Conservation (phyloP, 2,113 vertebrate genomes). For the Lethenteron camtschaticum region DNA sequence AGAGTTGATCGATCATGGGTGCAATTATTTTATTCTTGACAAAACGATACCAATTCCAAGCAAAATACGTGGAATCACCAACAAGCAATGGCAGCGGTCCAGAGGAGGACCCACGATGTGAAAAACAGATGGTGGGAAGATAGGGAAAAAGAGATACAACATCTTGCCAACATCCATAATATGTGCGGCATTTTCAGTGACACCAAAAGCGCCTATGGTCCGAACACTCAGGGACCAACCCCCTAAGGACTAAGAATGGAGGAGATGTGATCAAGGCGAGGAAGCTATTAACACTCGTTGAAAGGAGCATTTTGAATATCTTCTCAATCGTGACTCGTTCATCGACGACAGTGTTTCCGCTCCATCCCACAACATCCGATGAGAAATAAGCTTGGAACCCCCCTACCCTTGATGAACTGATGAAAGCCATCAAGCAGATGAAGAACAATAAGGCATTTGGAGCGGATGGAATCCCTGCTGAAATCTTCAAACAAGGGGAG, state of each 20-base stretch:
- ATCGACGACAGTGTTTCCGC: not conserved
- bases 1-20: not conserved
- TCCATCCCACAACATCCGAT: not conserved
- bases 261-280: not conserved
- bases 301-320: not conserved
- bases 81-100: not conserved
- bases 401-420: slow-evolving; percentile 20
- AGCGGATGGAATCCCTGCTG: slow-evolving; percentile 17
- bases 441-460: slow-evolving; percentile 20
- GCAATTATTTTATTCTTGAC: not conserved
- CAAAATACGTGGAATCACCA: not conserved
- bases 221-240: no score
- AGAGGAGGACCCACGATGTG: not conserved
- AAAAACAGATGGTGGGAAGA: not conserved
- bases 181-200: not conserved
- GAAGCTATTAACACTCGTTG: not conserved
- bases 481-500: slow-evolving; percentile 14
- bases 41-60: not conserved
- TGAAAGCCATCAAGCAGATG: slow-evolving; percentile 21
- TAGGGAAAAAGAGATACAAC: not conserved
- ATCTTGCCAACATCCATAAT: not conserved
- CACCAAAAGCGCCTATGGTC: no score
- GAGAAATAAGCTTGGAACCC: not conserved
- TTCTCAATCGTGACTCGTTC: not conserved
- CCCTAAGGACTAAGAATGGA: no score